Conservation (phyloP, 2,797 vertebrate genomes). For the Periparus ater region DNA sequence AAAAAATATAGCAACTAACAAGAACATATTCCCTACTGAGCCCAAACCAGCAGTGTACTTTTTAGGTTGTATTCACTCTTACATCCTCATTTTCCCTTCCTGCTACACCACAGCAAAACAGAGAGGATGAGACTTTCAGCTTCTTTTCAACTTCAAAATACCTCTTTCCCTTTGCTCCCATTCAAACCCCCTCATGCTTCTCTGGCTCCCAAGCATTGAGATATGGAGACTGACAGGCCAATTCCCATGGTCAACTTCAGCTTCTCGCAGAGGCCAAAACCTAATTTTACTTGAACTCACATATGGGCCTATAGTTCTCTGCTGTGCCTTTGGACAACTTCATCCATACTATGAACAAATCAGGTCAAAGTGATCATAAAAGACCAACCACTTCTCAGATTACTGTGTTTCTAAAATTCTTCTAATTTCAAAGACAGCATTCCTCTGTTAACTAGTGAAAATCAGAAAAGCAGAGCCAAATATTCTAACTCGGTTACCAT, state of each 20-base stretch:
- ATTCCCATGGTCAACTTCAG: background rate
- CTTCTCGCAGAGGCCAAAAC: background rate
- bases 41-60: background rate
- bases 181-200: background rate
- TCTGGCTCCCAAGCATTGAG: background rate
- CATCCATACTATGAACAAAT: accelerated
- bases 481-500: background rate
- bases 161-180: background rate
- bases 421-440: background rate
- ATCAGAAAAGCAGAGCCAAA: background rate
- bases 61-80: background rate
- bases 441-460: background rate
- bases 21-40: background rate
- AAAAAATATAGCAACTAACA: background rate
- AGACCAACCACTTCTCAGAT: background rate
- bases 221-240: background rate
- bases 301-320: accelerated
- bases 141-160: background rate
- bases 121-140: background rate
- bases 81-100: background rate
- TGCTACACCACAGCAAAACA: background rate
- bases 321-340: background rate
- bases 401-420: background rate
- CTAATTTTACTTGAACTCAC: background rate
- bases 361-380: background rate